Base-by-base conservation (phyloP, 2,113 vertebrate genomes). In the Eudyptes chrysolophus region DNA sequence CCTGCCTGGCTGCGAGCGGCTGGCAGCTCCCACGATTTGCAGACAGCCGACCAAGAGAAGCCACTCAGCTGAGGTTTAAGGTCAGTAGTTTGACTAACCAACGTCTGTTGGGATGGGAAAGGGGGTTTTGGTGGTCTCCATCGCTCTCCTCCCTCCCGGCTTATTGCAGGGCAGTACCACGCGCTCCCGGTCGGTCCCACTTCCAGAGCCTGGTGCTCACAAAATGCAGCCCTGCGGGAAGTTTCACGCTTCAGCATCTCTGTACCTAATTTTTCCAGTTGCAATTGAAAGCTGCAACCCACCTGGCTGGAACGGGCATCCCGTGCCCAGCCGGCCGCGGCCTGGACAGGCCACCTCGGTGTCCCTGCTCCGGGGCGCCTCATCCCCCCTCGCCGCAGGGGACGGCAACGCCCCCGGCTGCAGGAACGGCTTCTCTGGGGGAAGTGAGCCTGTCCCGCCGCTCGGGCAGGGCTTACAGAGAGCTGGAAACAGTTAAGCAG, bases 151-250 rank as follows among this genome's bases (percentile, higher is more conserved):
- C 17, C 18, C 5, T 69, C 29, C 60, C 1, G 2, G 3, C 29
- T 75, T 7, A 1, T 12, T 6, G 17, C 40, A 22, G 38, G 29
- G 8, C 58, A 22, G 44, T 3, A 36, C 24, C 15, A 1, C 2
- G 4, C 0, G 1, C 52, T 51, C 55, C 30, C 2, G 6, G 4
- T 16, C 5, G 0, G 2, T 40, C 16, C 51, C 3, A 0, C 34
- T 46, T 30, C 57, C 42, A 6, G 64, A 49, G 40, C 69, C 74
- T 4, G 38, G 7, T 6, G n/a, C 40, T 13, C 10, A 16, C 30
- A 10, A 18, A 62, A 1, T 0, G 21, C 40, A 19, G 13, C 16
- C 14, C 60, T 10, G 64, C 2, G 5, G 54, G 46, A 49, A 27
- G 30, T 18, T 54, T 29, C 8, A 1, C 26, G 0, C 34, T 20